These are phyloP conservation scores for Rhadina sibilatrix DNA, from an alignment of 2,113 vertebrate genomes.

Conservation along the genomic window DNA sequence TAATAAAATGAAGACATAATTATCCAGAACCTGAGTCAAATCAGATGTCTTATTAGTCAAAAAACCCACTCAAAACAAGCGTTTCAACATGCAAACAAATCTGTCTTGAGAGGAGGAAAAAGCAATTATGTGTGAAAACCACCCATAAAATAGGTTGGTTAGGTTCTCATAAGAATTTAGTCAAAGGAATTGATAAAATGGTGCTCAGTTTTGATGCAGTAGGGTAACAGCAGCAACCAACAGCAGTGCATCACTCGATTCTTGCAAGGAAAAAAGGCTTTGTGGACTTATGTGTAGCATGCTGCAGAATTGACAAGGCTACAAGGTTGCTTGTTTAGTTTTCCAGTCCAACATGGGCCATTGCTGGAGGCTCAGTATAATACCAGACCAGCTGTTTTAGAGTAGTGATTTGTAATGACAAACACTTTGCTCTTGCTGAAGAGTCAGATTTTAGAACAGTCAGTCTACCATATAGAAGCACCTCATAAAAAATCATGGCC, in stretches of 20 bases:
- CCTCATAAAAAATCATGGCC: not conserved
- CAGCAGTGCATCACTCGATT: not conserved
- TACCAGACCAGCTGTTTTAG: not conserved
- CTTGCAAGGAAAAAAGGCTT: not conserved
- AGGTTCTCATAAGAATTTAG: not conserved
- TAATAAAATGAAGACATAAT: not conserved
- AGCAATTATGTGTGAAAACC: not conserved
- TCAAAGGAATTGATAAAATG: not conserved
- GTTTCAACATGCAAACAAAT: not conserved
- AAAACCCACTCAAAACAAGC: rapidly evolving
- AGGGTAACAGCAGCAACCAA: not conserved
- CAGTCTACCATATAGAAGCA: not conserved
- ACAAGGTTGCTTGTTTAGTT: not conserved
- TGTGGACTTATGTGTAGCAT: not conserved
- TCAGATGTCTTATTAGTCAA: not conserved
- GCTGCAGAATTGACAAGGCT: not conserved
- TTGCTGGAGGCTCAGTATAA: not conserved
- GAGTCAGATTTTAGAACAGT: not conserved
- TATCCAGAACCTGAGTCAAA: not conserved
- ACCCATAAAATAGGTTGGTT: not conserved
- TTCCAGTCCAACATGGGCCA: not conserved
- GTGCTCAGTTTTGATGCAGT: not conserved
- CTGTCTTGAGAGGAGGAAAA: not conserved
- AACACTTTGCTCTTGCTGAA: not conserved
- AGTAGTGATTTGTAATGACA: not conserved